A percentile compares a stretch with the other conserved stretches of the same genome.
phyloP scores from a whole-genome alignment of 2,888 invertebrate species.

The Hirtodrosophila histrioides region DNA sequence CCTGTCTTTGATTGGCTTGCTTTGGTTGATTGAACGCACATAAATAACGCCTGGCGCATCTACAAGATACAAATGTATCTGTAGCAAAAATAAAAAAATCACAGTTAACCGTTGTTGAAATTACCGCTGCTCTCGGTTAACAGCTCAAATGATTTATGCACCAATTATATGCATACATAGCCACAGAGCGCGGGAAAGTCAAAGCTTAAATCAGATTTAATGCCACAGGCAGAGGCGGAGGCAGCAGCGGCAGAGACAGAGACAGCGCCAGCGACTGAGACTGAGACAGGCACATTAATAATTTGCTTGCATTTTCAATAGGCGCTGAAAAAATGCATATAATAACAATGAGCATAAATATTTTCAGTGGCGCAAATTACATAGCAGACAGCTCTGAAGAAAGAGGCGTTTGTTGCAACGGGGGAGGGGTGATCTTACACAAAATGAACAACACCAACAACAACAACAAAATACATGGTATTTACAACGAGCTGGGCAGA shows the following conservation, averaged over 20 bases:
- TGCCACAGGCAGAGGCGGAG: conserved; percentile 10
- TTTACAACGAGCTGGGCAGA: conserved; percentile 35
- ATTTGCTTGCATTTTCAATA: conserved; percentile 71
- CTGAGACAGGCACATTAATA: conserved; percentile 54
- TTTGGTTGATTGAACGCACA: conserved; percentile 62
- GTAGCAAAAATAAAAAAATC: conserved; percentile 35
- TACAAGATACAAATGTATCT: conserved; percentile 53
- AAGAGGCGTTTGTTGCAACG: background rate
- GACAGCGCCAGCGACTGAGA: background rate
- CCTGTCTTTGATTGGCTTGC: conserved; percentile 17
- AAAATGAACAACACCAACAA: too few species aligned
- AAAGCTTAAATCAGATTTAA: conserved; percentile 13
- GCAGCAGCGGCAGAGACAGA: background rate
- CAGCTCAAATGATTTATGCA: conserved; percentile 73
- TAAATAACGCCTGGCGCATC: conserved; percentile 43
- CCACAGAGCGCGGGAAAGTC: conserved; percentile 59
- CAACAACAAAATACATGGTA: conserved; percentile 21
- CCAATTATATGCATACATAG: conserved; percentile 59
- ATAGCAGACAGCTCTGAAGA: conserved; percentile 53
- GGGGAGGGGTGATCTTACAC: too few species aligned
- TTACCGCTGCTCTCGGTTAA: conserved; percentile 60
- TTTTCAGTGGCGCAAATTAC: conserved; percentile 60
- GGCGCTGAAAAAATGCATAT: conserved; percentile 47
- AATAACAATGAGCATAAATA: conserved; percentile 75
- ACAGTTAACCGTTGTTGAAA: conserved; percentile 60